These are phyloP conservation scores for Channa maculata DNA, from an alignment of 2,113 vertebrate genomes.

Conservation along the genomic window DNA sequence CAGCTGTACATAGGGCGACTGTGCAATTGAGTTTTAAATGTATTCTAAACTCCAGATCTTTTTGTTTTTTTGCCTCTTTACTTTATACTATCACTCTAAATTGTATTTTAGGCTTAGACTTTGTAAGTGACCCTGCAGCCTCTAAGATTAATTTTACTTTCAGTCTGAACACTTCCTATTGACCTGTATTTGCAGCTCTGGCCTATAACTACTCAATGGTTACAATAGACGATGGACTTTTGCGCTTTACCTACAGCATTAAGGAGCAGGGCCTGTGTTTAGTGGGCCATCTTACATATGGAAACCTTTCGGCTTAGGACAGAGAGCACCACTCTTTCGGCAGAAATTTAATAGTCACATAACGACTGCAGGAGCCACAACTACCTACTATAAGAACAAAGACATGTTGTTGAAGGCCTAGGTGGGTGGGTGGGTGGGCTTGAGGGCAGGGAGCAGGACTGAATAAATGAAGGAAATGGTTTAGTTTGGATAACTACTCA, in stretches of 20 bases:
- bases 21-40: neutral
- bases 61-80: too few species aligned
- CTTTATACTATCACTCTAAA: neutral
- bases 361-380: slow-evolving; percentile 66
- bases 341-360: slow-evolving; percentile 55
- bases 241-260: slow-evolving; percentile 41
- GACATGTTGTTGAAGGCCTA: slow-evolving; percentile 62
- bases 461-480: slow-evolving; percentile 44
- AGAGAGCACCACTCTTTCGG: slow-evolving; percentile 56
- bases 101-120: neutral
- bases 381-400: slow-evolving; percentile 63
- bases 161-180: slow-evolving; percentile 27
- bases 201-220: slow-evolving; percentile 23
- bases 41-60: neutral
- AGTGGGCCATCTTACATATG: slow-evolving; percentile 40
- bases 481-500: slow-evolving; percentile 66
- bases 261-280: slow-evolving; percentile 46
- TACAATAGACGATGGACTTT: slow-evolving; percentile 30
- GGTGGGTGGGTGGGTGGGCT: slow-evolving; percentile 16
- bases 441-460: slow-evolving; percentile 33
- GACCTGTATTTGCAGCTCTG: slow-evolving; percentile 20
- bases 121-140: neutral
- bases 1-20: neutral
- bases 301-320: slow-evolving; percentile 45
- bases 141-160: slow-evolving; percentile 1